Evolutionary conservation across 2,888 invertebrate genomes (phyloP).

Genomic region (Tubulanus polymorphus): DNA sequence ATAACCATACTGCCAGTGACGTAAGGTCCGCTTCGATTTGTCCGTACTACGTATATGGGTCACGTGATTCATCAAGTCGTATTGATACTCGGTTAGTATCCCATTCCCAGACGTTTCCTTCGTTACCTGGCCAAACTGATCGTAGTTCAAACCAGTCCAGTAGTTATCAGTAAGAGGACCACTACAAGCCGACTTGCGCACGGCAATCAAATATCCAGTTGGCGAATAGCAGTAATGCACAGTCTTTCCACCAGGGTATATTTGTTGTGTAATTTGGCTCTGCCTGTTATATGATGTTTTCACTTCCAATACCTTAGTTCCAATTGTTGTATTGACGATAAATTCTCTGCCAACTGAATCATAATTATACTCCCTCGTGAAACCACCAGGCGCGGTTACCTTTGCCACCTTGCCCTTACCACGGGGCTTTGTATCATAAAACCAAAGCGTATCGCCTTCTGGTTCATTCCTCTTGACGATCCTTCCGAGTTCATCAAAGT

Average conservation of each 20-base stretch:
- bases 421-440: slow-evolving; percentile 5
- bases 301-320: not conserved
- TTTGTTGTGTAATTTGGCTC: not conserved
- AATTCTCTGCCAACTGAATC: not conserved
- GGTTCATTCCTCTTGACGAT: slow-evolving; percentile 5
- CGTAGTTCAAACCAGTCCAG: not conserved
- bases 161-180: not conserved
- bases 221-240: not conserved
- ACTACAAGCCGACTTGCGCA: not conserved
- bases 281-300: not conserved
- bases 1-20: not conserved
- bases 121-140: not conserved
- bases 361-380: not conserved
- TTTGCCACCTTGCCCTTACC: slow-evolving; percentile 10
- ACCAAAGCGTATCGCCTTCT: slow-evolving; percentile 7
- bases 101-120: not conserved
- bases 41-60: not conserved
- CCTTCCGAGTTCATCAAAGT: slow-evolving; percentile 8
- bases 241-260: not conserved
- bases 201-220: not conserved
- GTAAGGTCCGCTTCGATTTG: not conserved
- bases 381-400: not conserved
- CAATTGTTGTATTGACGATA: no score
- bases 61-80: not conserved
- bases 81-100: not conserved